Evolutionary conservation across 2,113 vertebrate species (phyloP).

Genomic region (Crotalus tigris): DNA sequence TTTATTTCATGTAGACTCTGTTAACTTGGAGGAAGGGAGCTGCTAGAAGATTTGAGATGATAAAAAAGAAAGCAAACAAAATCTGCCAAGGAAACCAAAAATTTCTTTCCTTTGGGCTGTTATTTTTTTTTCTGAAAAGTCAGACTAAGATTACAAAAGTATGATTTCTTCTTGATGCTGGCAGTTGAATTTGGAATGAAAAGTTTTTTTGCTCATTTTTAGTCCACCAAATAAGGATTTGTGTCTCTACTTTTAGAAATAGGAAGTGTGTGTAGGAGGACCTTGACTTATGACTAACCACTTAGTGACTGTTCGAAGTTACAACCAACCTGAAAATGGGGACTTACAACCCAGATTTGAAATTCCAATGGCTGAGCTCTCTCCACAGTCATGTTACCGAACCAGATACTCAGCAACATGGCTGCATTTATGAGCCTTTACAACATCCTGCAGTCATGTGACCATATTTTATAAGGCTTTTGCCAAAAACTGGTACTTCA

Average conservation of each 20-base stretch:
- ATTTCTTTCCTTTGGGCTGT: constrained; percentile 31
- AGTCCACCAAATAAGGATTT: neutral
- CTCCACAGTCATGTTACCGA: no score
- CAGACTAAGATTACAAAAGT: neutral
- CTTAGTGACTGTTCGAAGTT: no score
- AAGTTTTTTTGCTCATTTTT: neutral
- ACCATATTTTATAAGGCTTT: no score
- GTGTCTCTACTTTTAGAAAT: neutral
- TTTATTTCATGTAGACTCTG: constrained; percentile 61
- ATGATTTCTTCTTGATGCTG: neutral
- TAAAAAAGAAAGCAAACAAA: constrained; percentile 49
- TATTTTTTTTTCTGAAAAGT: constrained; percentile 42
- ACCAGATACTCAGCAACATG: no score
- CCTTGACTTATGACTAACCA: no score
- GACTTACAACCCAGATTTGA: no score
- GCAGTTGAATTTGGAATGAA: neutral
- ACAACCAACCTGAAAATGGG: no score
- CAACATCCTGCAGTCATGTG: no score
- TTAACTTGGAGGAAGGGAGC: constrained; percentile 53
- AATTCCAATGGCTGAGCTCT: no score
- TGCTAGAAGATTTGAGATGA: constrained; percentile 47
- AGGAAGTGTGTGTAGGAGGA: neutral
- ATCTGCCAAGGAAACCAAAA: constrained; percentile 49
- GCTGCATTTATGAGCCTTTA: no score
- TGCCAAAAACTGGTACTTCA: no score